Conservation (phyloP, 2,797 vertebrate species). For the Cyclopterus lumpus region DNA sequence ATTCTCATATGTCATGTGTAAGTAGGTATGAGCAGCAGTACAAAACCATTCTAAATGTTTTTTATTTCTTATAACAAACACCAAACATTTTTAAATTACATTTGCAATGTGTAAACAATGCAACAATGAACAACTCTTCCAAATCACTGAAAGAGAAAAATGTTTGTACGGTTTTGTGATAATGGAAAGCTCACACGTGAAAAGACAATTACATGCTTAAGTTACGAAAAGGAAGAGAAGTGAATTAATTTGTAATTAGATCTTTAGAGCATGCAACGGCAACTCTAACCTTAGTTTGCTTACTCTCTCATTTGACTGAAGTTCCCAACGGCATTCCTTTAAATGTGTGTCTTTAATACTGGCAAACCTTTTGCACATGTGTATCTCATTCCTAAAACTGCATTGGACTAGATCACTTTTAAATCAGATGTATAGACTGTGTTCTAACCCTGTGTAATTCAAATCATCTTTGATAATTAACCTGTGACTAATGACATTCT, state of each 20-base stretch:
- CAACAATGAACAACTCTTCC: neutral
- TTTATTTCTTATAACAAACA: neutral
- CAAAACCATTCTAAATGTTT: neutral
- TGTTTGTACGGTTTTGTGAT: neutral
- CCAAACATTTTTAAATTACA: neutral
- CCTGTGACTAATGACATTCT: slow-evolving; percentile 54
- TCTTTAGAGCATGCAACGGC: neutral
- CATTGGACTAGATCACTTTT: slow-evolving; percentile 24
- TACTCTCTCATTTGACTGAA: slow-evolving; percentile 38
- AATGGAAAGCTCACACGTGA: slow-evolving; percentile 1
- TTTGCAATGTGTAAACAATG: neutral
- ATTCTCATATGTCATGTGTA: neutral
- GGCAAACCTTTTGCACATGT: slow-evolving; percentile 17
- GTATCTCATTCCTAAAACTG: slow-evolving; percentile 32
- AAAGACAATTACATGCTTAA: neutral
- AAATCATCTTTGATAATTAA: slow-evolving; percentile 49
- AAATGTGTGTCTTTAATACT: slow-evolving; percentile 24
- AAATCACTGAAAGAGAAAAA: neutral
- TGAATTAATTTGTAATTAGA: neutral
- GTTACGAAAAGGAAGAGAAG: neutral
- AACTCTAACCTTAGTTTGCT: neutral
- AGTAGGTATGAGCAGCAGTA: neutral
- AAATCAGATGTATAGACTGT: slow-evolving; percentile 27
- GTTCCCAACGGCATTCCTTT: slow-evolving; percentile 48
- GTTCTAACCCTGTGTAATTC: slow-evolving; percentile 47